Evolutionary conservation across 2,888 invertebrate genomes (phyloP).

Genomic region (Eutolmus rufibarbis): DNA sequence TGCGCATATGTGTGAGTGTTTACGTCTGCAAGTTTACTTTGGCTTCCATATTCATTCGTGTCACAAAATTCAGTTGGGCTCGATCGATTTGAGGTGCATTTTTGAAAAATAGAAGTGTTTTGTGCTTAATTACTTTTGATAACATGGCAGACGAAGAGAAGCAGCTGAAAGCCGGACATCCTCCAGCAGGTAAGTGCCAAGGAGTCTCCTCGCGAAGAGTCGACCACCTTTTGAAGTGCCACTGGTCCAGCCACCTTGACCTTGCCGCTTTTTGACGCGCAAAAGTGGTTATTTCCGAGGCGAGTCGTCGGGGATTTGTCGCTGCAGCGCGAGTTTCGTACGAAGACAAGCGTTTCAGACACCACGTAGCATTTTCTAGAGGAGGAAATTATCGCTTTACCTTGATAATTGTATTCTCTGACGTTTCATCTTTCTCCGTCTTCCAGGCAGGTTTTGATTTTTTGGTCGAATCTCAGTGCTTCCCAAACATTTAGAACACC

Average conservation of each 20-base stretch:
- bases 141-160: constrained; percentile 69
- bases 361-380: not conserved
- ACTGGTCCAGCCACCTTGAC: not conserved
- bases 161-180: constrained; percentile 85
- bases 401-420: not conserved
- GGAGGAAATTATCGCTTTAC: not conserved
- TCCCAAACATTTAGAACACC: not conserved
- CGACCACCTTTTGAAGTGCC: not conserved
- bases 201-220: not conserved
- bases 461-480: not conserved
- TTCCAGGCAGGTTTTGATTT: not conserved
- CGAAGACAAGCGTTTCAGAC: not conserved
- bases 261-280: not conserved
- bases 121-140: not conserved
- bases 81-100: not conserved
- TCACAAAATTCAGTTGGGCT: not conserved
- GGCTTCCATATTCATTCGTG: constrained; percentile 16
- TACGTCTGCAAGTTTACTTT: constrained; percentile 31
- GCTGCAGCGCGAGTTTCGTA: not conserved
- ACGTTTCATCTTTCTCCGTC: not conserved
- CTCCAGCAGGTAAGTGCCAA: constrained; percentile 79
- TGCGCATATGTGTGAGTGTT: constrained; percentile 12
- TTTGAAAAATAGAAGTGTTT: not conserved
- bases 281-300: not conserved
- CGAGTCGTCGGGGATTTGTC: not conserved